phyloP scores from a whole-genome alignment of 2,888 invertebrate genomes.

The Trachelus tabidus region DNA sequence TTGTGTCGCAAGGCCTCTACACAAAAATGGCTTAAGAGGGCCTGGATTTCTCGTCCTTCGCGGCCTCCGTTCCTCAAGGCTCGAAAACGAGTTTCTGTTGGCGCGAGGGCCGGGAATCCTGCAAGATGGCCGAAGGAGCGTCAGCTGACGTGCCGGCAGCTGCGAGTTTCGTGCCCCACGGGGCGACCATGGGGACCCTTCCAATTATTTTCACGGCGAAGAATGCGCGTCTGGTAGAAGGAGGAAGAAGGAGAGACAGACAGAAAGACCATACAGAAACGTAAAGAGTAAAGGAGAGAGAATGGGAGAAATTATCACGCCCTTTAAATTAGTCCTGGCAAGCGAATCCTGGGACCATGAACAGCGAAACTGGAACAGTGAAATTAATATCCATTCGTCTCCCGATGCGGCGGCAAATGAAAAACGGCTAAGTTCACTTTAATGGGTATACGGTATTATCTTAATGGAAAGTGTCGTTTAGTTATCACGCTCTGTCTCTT shows the following conservation, averaged over 20 bases:
- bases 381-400: no score
- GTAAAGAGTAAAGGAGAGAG: background rate
- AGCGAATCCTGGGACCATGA: background rate
- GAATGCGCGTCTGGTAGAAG: background rate
- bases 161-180: background rate
- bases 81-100: slow-evolving; percentile 1
- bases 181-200: slow-evolving; percentile 5
- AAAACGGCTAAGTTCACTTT: background rate
- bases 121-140: background rate
- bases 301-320: background rate
- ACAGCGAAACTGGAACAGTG: no score
- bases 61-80: slow-evolving; percentile 1
- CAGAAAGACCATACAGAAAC: background rate
- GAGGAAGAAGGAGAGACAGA: background rate
- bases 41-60: background rate
- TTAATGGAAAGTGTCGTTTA: background rate
- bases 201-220: slow-evolving; percentile 1
- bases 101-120: slow-evolving; percentile 4
- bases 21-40: background rate
- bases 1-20: background rate
- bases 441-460: background rate
- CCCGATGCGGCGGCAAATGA: background rate
- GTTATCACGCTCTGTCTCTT: background rate
- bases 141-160: background rate
- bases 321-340: background rate